These are phyloP conservation scores for Littorina saxatilis DNA, from an alignment of 1,140 invertebrate genomes.

Conservation along the genomic window DNA sequence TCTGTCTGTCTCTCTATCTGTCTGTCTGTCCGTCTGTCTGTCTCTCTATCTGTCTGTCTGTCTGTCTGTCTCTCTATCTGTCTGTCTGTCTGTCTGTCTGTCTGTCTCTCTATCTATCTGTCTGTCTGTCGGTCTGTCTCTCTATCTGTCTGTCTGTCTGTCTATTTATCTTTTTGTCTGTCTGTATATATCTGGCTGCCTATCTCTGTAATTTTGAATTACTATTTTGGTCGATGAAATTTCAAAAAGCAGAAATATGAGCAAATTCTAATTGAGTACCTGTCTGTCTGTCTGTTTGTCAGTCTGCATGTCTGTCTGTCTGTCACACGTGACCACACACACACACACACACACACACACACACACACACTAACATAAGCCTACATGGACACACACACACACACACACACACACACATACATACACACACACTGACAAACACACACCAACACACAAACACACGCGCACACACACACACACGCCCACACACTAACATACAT, in stretches of 20 bases:
- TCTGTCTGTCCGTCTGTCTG: background rate
- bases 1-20: background rate
- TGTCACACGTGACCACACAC: background rate
- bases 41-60: background rate
- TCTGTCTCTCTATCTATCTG: too few species aligned
- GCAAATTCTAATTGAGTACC: background rate
- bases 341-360: conserved; percentile 7
- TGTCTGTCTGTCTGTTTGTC: background rate
- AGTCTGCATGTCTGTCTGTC: background rate
- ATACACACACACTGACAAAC: conserved; percentile 42
- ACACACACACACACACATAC: conserved; percentile 16
- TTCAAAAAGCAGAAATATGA: too few species aligned
- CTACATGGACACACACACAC: conserved; percentile 34
- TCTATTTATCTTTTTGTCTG: background rate
- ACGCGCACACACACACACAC: too few species aligned
- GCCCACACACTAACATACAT: too few species aligned
- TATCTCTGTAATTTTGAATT: too few species aligned
- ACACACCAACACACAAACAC: too few species aligned
- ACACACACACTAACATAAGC: too few species aligned
- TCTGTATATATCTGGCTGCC: too few species aligned
- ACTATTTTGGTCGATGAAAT: too few species aligned
- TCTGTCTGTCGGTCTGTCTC: too few species aligned
- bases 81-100: background rate
- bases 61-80: background rate
- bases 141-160: background rate